Base-by-base conservation (phyloP, 2,888 invertebrate species). In the Pseudococcus viburni region DNA sequence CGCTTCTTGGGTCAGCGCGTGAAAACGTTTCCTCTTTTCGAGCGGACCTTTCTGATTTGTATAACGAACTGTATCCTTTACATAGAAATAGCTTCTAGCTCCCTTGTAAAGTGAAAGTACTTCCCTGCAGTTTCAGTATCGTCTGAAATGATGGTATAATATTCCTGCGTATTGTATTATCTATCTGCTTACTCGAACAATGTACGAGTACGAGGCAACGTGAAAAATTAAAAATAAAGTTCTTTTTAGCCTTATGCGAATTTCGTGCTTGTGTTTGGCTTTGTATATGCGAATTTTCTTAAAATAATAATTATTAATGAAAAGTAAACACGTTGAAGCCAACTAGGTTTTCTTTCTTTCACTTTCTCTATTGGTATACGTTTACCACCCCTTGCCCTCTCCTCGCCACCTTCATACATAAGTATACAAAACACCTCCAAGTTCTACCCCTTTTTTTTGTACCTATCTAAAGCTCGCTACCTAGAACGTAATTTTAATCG, bases 241-340 rank as follows among this genome's bases (percentile, higher is more conserved):
- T 33, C 59, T 59, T 6, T 59, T 73, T 5, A 73, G 26, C 68
- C 68, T 33, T 73, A 19, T 33, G 3, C 26, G 1, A 33, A 33
- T 33, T 33, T 33, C 19, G n/a, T n/a, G 5, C 9, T 59, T 6
- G 5, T 55, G n/a, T 59, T 26, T 73, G 22, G 26, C 26, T 73
- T 73, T 73, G 15, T 73, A 15, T 73, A 33, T 73, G 33, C 68
- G 68, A 73, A 73, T 73, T 73, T 33, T n/a, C 68, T 73, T 33
- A 33, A 73, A 73, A 73, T 33, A 73, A 73, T 73, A 73, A 73
- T 73, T 73, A 73, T 73, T 73, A 73, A 73, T 73, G 68, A 73
- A 73, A 73, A 73, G 33, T 73, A 73, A 73, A 73, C 68, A 73
- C 26, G 26, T 73, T 73, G 68, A 11, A 73, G 68, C n/a, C 59